Percentiles rank a stretch among this genome's conserved stretches.
These are phyloP conservation scores for Chaetodon auriga DNA, from an alignment of 2,113 vertebrate genomes.

Conservation along the genomic window DNA sequence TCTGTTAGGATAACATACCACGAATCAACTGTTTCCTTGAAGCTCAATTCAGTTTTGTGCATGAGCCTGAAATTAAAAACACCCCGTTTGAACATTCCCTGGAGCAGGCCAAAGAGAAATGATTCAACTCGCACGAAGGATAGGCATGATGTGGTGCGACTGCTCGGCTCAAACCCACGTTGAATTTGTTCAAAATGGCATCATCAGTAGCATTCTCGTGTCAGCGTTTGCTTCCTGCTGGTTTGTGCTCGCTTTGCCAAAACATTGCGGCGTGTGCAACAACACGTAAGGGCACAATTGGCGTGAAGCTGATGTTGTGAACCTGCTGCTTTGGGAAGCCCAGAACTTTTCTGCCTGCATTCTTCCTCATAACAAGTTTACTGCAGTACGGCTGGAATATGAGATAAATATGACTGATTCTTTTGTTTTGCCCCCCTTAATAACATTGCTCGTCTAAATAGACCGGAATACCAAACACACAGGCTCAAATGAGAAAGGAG, in stretches of 20 bases:
- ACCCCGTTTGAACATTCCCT: conserved; percentile 33
- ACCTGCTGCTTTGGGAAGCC: conserved; percentile 41
- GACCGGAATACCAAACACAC: conserved; percentile 59
- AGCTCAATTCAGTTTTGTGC: conserved; percentile 50
- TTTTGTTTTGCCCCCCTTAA: conserved; percentile 34
- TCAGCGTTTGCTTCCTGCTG: conserved; percentile 32
- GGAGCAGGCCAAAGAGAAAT: conserved; percentile 43
- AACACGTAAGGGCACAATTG: conserved; percentile 28
- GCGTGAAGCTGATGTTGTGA: conserved; percentile 26
- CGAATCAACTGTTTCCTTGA: conserved; percentile 51
- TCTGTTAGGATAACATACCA: conserved; percentile 60
- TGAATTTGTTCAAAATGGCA: conserved; percentile 41
- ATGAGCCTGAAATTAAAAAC: conserved; percentile 61
- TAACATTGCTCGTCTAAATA: conserved; percentile 58
- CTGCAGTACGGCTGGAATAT: conserved; percentile 52
- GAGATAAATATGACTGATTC: conserved; percentile 58
- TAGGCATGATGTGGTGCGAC: conserved; percentile 33
- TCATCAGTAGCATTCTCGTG: conserved; percentile 34
- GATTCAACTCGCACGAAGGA: conserved; percentile 42
- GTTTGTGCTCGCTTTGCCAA: conserved; percentile 7
- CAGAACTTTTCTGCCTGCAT: conserved; percentile 45
- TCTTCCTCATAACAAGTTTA: conserved; percentile 46
- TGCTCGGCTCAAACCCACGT: conserved; percentile 13
- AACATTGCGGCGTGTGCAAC: conserved; percentile 19
- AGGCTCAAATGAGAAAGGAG: conserved; percentile 61